Conservation (phyloP, 1,140 invertebrate genomes). For the Cataglyphis hispanica region DNA sequence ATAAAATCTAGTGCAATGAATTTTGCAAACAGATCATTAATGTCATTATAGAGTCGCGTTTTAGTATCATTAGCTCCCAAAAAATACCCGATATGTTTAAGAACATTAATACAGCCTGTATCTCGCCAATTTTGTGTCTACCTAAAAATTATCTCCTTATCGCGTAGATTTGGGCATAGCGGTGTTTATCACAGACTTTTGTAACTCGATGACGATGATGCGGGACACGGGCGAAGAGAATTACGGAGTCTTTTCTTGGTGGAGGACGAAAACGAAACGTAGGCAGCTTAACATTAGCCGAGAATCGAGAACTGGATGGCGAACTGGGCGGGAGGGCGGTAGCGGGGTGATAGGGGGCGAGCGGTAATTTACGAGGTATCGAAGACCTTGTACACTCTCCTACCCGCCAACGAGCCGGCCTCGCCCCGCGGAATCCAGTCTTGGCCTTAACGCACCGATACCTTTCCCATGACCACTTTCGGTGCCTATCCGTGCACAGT, state of each 20-base stretch:
- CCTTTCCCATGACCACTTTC: constrained; percentile 80
- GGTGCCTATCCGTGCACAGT: constrained; percentile 66
- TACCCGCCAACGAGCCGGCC: constrained; percentile 82
- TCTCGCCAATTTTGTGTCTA: background rate
- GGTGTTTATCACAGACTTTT: constrained; percentile 49
- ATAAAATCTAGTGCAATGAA: background rate
- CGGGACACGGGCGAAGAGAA: background rate
- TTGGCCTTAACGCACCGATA: constrained; percentile 81
- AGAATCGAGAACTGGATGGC: constrained; percentile 66
- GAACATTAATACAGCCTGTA: background rate
- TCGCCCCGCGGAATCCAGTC: constrained; percentile 81
- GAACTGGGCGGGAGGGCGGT: constrained; percentile 60
- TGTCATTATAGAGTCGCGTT: background rate
- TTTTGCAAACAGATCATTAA: background rate
- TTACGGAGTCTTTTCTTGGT: constrained; percentile 41
- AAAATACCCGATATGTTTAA: background rate
- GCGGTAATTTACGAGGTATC: constrained; percentile 86
- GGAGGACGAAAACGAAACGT: constrained; percentile 74
- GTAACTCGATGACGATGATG: background rate
- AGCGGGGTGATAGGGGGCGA: constrained; percentile 62
- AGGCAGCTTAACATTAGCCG: constrained; percentile 71
- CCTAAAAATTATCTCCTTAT: constrained; percentile 4
- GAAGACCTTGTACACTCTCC: constrained; percentile 86
- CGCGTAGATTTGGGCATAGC: background rate
- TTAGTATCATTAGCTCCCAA: background rate